phyloP scores from a whole-genome alignment of 2,797 vertebrate species.

The Danionella dracula region DNA sequence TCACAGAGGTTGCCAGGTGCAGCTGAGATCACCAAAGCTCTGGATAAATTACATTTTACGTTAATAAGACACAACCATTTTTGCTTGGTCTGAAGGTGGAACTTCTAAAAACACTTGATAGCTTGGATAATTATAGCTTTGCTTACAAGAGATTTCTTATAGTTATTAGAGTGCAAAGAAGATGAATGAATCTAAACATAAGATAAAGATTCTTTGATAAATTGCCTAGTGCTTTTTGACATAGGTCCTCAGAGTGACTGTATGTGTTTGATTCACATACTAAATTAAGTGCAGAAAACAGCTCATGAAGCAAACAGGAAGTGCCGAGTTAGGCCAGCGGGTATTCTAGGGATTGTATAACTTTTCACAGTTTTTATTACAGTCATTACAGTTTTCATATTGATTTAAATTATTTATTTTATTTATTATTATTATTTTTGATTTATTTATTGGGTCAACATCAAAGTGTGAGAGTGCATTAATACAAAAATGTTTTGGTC shows the following conservation, averaged over 20 bases:
- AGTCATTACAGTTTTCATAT: too few relatives aligned
- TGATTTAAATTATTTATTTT: too few relatives aligned
- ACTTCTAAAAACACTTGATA: conserved; percentile 6
- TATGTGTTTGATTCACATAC: neutral
- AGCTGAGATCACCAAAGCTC: neutral
- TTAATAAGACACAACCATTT: neutral
- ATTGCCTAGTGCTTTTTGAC: too few relatives aligned
- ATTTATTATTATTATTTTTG: too few relatives aligned
- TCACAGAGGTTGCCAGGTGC: conserved; percentile 30
- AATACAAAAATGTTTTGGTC: too few relatives aligned
- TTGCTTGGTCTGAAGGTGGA: conserved; percentile 1
- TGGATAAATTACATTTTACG: neutral
- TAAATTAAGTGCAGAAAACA: neutral
- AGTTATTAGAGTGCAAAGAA: neutral
- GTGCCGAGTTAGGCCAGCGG: neutral
- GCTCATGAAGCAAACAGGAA: conserved; percentile 43
- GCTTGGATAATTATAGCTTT: neutral
- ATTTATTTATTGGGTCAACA: too few relatives aligned
- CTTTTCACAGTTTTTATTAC: too few relatives aligned
- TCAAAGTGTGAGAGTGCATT: too few relatives aligned
- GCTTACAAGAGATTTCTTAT: neutral
- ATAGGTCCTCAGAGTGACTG: neutral
- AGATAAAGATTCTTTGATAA: too few relatives aligned
- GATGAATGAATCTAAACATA: neutral
- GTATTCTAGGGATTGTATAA: neutral